These are phyloP conservation scores for Choloepus didactylus DNA, from an alignment of 2,797 vertebrate species.

Conservation along the genomic window DNA sequence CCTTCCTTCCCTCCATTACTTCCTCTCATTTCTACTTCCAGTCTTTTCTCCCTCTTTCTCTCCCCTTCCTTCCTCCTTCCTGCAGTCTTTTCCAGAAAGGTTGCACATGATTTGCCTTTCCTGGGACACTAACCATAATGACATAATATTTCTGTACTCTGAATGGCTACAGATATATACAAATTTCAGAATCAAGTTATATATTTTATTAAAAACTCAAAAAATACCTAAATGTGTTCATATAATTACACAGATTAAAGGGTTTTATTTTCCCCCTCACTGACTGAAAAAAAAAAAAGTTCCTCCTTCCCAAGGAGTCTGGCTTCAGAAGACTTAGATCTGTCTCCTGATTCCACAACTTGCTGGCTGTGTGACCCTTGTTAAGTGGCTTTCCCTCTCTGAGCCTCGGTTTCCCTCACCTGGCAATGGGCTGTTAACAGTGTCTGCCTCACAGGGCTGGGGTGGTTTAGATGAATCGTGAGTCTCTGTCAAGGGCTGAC, in stretches of 20 bases:
- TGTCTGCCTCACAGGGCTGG: background rate
- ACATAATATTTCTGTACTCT: background rate
- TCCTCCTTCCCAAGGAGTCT: background rate
- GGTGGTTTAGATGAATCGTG: background rate
- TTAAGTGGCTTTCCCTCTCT: background rate
- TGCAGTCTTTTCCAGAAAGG: background rate
- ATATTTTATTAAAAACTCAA: background rate
- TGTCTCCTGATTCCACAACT: background rate
- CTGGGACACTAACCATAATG: background rate
- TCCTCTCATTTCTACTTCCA: background rate
- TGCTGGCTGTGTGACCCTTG: background rate
- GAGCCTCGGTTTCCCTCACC: background rate
- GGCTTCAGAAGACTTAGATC: background rate
- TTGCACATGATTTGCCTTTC: background rate
- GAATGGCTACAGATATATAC: background rate
- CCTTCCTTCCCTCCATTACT: background rate
- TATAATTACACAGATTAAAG: background rate
- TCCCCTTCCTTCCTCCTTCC: background rate
- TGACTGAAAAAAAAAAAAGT: background rate
- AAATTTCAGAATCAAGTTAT: background rate
- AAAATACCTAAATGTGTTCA: background rate
- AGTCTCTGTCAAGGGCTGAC: background rate
- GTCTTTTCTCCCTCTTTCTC: background rate
- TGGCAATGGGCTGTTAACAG: background rate
- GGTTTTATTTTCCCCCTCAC: background rate